phyloP scores from a whole-genome alignment of 2,888 invertebrate genomes.

The Polyommatus icarus region DNA sequence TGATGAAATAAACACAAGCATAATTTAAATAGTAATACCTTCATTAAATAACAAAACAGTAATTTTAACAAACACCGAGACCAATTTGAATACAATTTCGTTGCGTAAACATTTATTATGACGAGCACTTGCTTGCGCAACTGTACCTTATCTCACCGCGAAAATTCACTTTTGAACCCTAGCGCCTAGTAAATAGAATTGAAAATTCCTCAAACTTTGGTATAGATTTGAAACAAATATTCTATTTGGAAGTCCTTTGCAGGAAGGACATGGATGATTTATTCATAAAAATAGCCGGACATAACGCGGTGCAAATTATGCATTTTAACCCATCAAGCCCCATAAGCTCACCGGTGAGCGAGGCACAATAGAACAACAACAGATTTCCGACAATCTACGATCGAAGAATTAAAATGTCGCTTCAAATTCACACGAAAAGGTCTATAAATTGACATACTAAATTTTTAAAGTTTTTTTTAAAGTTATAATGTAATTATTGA shows the following conservation, averaged over 20 bases:
- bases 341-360: too few species aligned
- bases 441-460: too few species aligned
- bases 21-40: neutral
- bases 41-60: neutral
- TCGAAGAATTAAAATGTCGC: too few species aligned
- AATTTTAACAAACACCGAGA: neutral
- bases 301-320: neutral
- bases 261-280: neutral
- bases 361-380: too few species aligned
- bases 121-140: neutral
- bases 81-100: conserved; percentile 13
- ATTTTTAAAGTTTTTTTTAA: too few species aligned
- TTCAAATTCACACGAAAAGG: too few species aligned
- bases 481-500: too few species aligned
- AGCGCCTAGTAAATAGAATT: neutral
- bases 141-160: neutral
- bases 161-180: neutral
- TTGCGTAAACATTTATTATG: neutral
- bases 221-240: neutral
- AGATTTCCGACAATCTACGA: too few species aligned
- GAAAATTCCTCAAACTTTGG: neutral
- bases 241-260: neutral
- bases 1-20: neutral
- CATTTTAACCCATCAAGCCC: too few species aligned
- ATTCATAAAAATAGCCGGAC: neutral